These are phyloP conservation scores for Umimayanthus kanabou DNA, from an alignment of 92 coral and sea anemone species.

Conservation along the genomic window DNA sequence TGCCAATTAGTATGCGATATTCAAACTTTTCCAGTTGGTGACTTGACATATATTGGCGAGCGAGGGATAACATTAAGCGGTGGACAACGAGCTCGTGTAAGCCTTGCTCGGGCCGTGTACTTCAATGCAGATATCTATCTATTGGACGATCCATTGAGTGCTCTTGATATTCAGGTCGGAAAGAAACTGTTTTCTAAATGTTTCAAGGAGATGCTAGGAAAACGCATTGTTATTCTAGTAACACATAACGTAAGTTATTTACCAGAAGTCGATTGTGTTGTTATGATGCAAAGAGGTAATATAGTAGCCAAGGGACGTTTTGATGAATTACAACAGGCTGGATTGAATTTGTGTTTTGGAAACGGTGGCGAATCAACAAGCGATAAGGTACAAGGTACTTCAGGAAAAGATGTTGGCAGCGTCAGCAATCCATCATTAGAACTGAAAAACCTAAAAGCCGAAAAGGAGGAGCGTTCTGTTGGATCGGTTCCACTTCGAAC, in stretches of 20 bases:
- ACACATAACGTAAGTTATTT: constrained; percentile 22
- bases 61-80: constrained; percentile 30
- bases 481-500: background rate
- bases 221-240: constrained; percentile 9
- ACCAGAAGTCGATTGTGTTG: constrained; percentile 8
- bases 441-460: background rate
- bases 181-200: background rate
- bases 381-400: background rate
- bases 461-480: background rate
- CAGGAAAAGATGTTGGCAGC: background rate
- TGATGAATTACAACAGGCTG: background rate
- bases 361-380: background rate
- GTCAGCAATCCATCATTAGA: background rate
- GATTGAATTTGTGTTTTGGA: background rate
- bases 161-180: constrained; percentile 15
- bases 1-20: constrained; percentile 15
- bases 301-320: background rate
- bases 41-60: constrained; percentile 24
- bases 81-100: constrained; percentile 30
- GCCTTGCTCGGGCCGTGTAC: constrained; percentile 12
- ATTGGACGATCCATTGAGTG: constrained; percentile 13
- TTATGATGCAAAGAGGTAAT: background rate
- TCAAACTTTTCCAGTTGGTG: constrained; percentile 14
- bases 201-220: background rate
- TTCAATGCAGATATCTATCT: constrained; percentile 5